phyloP scores from a whole-genome alignment of 2,797 vertebrate genomes.

The Gadopsis marmoratus region DNA sequence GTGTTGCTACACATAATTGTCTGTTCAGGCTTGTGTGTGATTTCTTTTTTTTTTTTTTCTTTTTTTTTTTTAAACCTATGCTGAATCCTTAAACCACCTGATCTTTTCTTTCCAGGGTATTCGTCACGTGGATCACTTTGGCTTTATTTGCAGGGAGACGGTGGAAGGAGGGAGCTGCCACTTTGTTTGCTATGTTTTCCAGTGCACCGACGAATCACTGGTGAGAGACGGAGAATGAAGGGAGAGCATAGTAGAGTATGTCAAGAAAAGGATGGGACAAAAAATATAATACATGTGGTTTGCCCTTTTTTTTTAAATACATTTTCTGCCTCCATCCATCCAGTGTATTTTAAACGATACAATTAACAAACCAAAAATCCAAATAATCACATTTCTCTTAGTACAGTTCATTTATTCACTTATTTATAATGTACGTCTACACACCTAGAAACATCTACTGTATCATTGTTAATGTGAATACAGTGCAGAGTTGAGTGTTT shows the following conservation, averaged over 20 bases:
- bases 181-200: conserved; percentile 97
- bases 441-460: not conserved
- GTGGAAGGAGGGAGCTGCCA: conserved; percentile 90
- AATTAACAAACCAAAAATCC: not conserved
- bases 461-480: not conserved
- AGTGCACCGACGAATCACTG: conserved; percentile 94
- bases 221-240: conserved; percentile 81
- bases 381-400: not conserved
- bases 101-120: conserved; percentile 88
- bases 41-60: not conserved
- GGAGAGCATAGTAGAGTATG: not conserved
- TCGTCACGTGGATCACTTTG: conserved; percentile 97
- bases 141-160: conserved; percentile 97
- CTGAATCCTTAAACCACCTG: not conserved
- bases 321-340: not conserved
- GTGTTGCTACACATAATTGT: not conserved
- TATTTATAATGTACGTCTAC: not conserved
- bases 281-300: not conserved
- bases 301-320: not conserved
- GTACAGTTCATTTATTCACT: not conserved
- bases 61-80: not conserved
- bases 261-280: not conserved
- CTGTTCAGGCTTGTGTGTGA: not conserved
- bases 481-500: conserved; percentile 5
- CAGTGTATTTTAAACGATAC: not conserved